phyloP scores from a whole-genome alignment of 2,888 invertebrate species.

The Perizoma flavofasciatum region DNA sequence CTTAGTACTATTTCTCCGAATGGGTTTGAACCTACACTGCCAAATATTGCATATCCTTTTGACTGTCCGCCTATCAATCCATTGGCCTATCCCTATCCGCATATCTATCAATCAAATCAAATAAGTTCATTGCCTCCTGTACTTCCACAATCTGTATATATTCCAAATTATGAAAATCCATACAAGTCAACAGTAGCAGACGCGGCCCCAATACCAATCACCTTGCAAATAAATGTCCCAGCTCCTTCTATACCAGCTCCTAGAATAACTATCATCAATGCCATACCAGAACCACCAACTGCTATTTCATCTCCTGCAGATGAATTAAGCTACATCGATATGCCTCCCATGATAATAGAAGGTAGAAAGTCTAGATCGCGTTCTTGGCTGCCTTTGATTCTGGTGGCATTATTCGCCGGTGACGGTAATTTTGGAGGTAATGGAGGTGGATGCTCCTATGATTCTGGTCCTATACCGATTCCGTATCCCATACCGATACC shows the following conservation, averaged over 20 bases:
- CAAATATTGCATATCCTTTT: slow-evolving; percentile 11
- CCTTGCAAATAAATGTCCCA: slow-evolving; percentile 58
- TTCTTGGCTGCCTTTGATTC: slow-evolving; percentile 53
- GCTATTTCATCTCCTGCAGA: slow-evolving; percentile 25
- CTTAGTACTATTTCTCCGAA: slow-evolving; percentile 3
- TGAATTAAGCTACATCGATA: slow-evolving; percentile 17
- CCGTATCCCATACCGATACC: slow-evolving; percentile 61
- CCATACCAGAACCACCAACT: slow-evolving; percentile 35
- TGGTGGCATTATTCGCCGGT: slow-evolving; percentile 51
- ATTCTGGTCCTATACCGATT: slow-evolving; percentile 42
- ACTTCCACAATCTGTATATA: slow-evolving; percentile 2
- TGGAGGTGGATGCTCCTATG: slow-evolving; percentile 42
- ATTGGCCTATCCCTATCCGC: not conserved
- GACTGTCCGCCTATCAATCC: slow-evolving; percentile 2
- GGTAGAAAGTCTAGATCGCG: slow-evolving; percentile 48
- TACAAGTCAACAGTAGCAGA: slow-evolving; percentile 6
- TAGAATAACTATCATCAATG: slow-evolving; percentile 43
- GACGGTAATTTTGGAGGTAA: slow-evolving; percentile 39
- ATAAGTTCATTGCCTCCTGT: slow-evolving; percentile 21
- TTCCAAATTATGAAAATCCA: not conserved
- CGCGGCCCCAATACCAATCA: slow-evolving; percentile 45
- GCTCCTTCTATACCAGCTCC: slow-evolving; percentile 48
- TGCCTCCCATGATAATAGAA: slow-evolving; percentile 51
- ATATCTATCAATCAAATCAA: slow-evolving; percentile 1
- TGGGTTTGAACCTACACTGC: slow-evolving; percentile 3